Evolutionary conservation across 2,888 invertebrate genomes (phyloP).

Genomic region (Amiota mariae): DNA sequence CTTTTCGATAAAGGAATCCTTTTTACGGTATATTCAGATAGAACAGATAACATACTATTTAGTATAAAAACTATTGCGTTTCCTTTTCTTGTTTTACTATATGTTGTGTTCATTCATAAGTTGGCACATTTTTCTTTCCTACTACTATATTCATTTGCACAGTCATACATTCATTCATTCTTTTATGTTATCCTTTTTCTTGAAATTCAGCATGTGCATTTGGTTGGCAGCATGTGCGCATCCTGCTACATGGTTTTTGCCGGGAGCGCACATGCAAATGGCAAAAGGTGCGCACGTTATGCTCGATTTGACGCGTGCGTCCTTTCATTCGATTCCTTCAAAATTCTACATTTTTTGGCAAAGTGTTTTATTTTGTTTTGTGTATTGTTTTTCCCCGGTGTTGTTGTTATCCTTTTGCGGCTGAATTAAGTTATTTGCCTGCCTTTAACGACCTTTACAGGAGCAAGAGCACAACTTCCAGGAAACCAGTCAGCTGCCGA

Average conservation of each 20-base stretch:
- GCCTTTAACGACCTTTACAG: too few species aligned
- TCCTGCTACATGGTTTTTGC: constrained; percentile 7
- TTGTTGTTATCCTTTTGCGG: neutral
- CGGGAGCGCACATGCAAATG: constrained; percentile 2
- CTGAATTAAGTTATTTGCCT: constrained; percentile 14
- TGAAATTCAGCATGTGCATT: neutral
- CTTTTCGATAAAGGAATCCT: neutral
- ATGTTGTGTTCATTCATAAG: neutral
- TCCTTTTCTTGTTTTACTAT: neutral
- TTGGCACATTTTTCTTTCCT: constrained; percentile 3
- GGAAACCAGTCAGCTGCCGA: constrained; percentile 13
- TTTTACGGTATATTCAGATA: neutral
- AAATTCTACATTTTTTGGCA: neutral
- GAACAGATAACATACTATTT: neutral
- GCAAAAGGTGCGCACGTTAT: constrained; percentile 9
- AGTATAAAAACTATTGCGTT: constrained; percentile 11
- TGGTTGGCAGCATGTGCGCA: constrained; percentile 7
- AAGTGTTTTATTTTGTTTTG: neutral
- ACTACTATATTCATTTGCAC: too few species aligned
- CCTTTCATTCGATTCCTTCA: neutral
- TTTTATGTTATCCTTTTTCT: neutral
- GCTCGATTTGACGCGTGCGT: constrained; percentile 16
- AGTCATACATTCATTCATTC: neutral
- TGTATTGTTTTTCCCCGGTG: neutral
- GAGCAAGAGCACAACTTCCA: constrained; percentile 1